These are phyloP conservation scores for Paramormyrops hopkinsi DNA, from an alignment of 2,797 vertebrate species.

Conservation along the genomic window DNA sequence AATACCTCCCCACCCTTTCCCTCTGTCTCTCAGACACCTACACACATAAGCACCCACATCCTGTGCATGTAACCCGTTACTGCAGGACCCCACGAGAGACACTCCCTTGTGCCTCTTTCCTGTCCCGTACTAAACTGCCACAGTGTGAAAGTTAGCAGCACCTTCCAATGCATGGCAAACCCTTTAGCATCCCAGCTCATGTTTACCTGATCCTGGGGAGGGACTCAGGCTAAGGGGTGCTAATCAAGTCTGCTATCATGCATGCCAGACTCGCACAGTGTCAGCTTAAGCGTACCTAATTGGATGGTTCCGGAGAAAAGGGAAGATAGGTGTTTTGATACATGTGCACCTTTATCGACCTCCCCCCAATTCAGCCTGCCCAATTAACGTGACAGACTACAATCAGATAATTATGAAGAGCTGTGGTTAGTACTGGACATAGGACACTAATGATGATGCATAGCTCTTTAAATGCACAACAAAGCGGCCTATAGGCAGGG, in stretches of 20 bases:
- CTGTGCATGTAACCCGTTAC: neutral
- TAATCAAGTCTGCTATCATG: neutral
- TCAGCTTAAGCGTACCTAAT: neutral
- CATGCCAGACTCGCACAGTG: neutral
- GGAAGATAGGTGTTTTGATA: neutral
- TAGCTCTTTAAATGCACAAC: neutral
- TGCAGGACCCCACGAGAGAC: neutral
- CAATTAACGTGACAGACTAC: neutral
- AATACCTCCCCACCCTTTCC: neutral
- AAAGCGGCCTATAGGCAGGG: neutral
- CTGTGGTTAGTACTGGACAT: neutral
- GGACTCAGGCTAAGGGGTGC: neutral
- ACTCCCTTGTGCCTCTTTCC: neutral
- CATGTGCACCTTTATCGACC: neutral
- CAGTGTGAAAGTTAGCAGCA: neutral
- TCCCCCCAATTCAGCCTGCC: neutral
- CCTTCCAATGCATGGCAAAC: neutral
- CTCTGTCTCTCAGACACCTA: neutral
- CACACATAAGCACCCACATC: neutral
- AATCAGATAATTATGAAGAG: slow-evolving; percentile 10
- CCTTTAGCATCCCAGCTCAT: neutral
- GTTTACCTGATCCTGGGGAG: neutral
- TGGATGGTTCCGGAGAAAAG: neutral
- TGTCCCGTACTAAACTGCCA: neutral
- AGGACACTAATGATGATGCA: neutral